Evolutionary conservation across 2,797 vertebrate species (phyloP), one percentile per base, ranked within the genome.

Genomic region (Spheniscus humboldti): DNA sequence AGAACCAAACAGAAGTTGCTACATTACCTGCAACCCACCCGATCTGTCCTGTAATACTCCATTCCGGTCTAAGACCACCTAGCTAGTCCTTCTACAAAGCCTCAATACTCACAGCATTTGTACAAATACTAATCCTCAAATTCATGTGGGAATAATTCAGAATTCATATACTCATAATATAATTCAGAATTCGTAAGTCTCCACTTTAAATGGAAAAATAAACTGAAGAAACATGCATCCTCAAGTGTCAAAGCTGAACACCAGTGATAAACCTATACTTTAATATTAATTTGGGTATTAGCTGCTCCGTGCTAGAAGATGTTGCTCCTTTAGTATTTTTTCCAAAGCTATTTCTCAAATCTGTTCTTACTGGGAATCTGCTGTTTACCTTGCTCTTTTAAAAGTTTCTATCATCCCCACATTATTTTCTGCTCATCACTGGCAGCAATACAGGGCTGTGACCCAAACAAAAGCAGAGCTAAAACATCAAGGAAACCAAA

Each of bases 141-240:
- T 14, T 64, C n/a, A 45, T 2, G 5, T 9, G 9, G 11, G 19
- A 88, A 50, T 77, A 86, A 63, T 53, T 88, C 53, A 27, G 35
- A 85, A 85, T 72, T 79, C 9, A 43, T 47, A 48, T 23, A 56
- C 35, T 64, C 10, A 7, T 55, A 84, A 68, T 67, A 11, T 35
- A 55, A 74, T 8, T 39, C 33, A 63, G 64, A 63, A 91, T 37
- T 74, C 8, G 0, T 8, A 76, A 33, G 28, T 17, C 27, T 86
- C 45, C 27, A 52, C 86, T 94, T 92, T 25, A 91, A 91, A 78
- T 16, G 25, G 47, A 59, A 78, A 90, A 81, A 83, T 14, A 73
- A 84, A 57, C 19, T 15, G 25, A 88, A 88, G 73, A 84, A 90
- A 60, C 14, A 60, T 1, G 39, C 92, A 55, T 39, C 31, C 30